Base-by-base conservation (phyloP, 2,797 vertebrate species). In the Sphenodon punctatus region DNA sequence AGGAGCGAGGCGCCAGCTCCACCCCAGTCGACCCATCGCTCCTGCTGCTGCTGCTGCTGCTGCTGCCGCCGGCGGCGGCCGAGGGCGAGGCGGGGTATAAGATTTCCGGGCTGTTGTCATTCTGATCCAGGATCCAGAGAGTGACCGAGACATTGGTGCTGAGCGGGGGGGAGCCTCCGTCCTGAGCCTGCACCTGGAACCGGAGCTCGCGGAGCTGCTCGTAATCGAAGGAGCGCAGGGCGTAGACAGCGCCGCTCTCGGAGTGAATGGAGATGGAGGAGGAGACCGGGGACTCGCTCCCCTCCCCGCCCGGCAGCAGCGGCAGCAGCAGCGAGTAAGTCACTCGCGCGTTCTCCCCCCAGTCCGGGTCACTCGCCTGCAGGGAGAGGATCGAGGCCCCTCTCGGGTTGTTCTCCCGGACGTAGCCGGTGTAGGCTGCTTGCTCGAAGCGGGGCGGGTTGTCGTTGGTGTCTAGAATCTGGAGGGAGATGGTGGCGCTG, bases 191-290 rank as follows among this genome's bases (percentile, higher is more conserved):
- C 20, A 70, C 68, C 23, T 17, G 5, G 11, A 71, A 71, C 2
- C 46, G 12, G 60, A 71, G 38, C 32, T 71, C 17, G 9, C 22
- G 5, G 8, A 71, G 46, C 43, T 71, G 42, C 60, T 93, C 91
- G 43, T 88, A 95, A 46, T 95, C 94, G 27, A 96, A 96, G 2
- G 95, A 94, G 16, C 89, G 65, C 22, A 95, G 67, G 8, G 96
- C 95, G 32, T 94, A 95, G n/a, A 97, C 77, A 11, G 91, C 75
- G 7, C 96, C 96, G 12, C 60, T 95, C 32, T 95, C 94, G 34
- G 96, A 91, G n/a, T 96, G 96, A 16, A 97, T 92, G 34, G 95
- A 95, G 56, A 96, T 15, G 3, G 90, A 95, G 12, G 93, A 90
- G 4, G 95, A 95, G 16, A 95, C 70, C 5, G 94, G 83, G 1